Evolutionary conservation across 2,797 vertebrate species (phyloP), one percentile per base, ranked within the genome.

Genomic region (Melanotaenia nigrans): DNA sequence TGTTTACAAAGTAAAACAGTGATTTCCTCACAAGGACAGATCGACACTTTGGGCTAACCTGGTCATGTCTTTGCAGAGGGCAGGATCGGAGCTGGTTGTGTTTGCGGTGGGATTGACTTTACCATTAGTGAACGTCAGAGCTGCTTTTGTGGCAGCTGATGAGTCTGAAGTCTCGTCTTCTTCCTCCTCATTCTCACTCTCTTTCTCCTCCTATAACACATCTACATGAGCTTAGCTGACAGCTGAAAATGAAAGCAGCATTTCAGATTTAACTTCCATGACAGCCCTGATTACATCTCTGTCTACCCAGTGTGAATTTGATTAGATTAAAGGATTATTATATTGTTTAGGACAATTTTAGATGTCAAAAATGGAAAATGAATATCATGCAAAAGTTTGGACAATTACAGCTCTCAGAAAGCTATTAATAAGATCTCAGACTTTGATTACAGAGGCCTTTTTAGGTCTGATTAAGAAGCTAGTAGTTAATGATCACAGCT

Each of bases 121-220:
- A 18, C 66, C 56, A 73, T 36, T 71, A 66, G 60, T 30, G 40
- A 68, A 59, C 3, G 30, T 69, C 36, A 82, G 69, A 65, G 32
- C 73, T 22, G 81, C 67, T 87, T 92, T 93, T 1, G 75, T 38
- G 8, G 60, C 12, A 12, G 81, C 72, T 28, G 93, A 91, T 75
- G n/a, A 75, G 61, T 92, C 94, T 1, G 94, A 87, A 75, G 92
- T 88, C 70, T 94, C 91, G 0, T 93, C 94, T 58, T 90, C 93
- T 57, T 96, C 95, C 28, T 97, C 96, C 1, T 98, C 97, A 77
- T 91, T 92, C 58, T 97, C 96, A 3, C 96, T 97, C 78, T 96
- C 96, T 71, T 97, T 98, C 82, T 97, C 96, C 77, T 98, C 97
- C 97, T 97, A 75, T 65, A 88, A 87, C 65, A 88, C 71, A 87